A percentile compares a stretch with the other conserved stretches of the same genome.
phyloP scores from a whole-genome alignment of 2,797 vertebrate genomes.

The Rallus crepitans region DNA sequence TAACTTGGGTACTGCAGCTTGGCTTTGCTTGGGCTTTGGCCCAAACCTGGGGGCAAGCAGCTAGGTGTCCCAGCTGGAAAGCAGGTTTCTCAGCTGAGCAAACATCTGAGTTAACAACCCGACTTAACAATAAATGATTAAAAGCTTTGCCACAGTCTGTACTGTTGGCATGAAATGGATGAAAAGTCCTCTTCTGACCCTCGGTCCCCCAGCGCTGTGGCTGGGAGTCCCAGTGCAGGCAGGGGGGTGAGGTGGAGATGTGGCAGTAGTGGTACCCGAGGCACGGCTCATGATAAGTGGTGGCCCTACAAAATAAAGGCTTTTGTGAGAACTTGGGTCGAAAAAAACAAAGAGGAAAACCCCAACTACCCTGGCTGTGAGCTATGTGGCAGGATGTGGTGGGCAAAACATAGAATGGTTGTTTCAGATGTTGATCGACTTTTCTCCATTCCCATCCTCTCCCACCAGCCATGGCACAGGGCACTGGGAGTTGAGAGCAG shows the following conservation, averaged over 20 bases:
- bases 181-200: neutral
- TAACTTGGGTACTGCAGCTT: neutral
- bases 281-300: neutral
- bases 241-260: neutral
- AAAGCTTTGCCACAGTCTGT: neutral
- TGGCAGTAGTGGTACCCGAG: rapidly evolving
- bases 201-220: rapidly evolving
- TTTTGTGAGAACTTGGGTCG: neutral
- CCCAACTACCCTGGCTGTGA: rapidly evolving
- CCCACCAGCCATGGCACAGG: neutral
- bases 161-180: neutral
- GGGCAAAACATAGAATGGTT: rapidly evolving
- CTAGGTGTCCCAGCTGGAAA: neutral
- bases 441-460: neutral
- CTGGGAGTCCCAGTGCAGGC: rapidly evolving
- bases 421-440: neutral
- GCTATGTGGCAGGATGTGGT: neutral
- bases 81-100: neutral
- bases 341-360: neutral
- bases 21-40: neutral
- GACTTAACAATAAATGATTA: constrained; percentile 6
- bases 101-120: neutral
- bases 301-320: neutral
- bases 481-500: rapidly evolving
- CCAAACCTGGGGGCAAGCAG: neutral